Base-by-base conservation (phyloP, 2,888 invertebrate genomes). In the Rhamphomyia laevipes region DNA sequence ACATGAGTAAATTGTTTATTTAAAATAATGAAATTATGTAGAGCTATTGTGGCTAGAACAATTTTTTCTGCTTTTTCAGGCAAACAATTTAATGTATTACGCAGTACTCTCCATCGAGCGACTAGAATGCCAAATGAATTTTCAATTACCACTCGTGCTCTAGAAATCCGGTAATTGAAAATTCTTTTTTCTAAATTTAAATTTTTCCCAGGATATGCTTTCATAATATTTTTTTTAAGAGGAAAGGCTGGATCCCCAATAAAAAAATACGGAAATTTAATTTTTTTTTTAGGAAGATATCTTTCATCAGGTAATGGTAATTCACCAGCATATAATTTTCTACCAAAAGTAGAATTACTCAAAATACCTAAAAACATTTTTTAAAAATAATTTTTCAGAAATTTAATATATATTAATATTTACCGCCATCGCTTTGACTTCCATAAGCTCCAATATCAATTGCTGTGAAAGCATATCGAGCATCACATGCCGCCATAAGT, bases 401-500 rank as follows among this genome's bases (percentile, higher is more conserved):
- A n/a, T n/a, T n/a, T n/a, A n/a, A n/a, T n/a, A n/a, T n/a, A n/a
- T n/a, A n/a, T n/a, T n/a, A n/a, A n/a, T n/a, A n/a, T n/a, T n/a
- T n/a, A n/a, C n/a, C n/a, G n/a, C n/a, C n/a, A n/a, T n/a, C n/a
- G n/a, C n/a, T 16, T 60, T 63, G 37, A 64, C 54, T 43, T 63
- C 59, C 43, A 58, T 58, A n/a, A n/a, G n/a, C n/a, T n/a, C n/a
- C n/a, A n/a, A n/a, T n/a, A n/a, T n/a, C n/a, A n/a, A n/a, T n/a
- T 53, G 58, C 61, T 41, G 57, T 57, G 57, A 66, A 64, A 35
- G 48, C 49, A 53, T 61, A 62, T 18, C 58, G 52, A 10, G 55
- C 56, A 51, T 61, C 59, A 49, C 60, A 60, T 45, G 58, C 43
- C 37, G 58, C 62, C 43, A 63, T 51, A n/a, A 62, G 50, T 23